phyloP scores from a whole-genome alignment of 2,113 vertebrate genomes.

The Mobula birostris region DNA sequence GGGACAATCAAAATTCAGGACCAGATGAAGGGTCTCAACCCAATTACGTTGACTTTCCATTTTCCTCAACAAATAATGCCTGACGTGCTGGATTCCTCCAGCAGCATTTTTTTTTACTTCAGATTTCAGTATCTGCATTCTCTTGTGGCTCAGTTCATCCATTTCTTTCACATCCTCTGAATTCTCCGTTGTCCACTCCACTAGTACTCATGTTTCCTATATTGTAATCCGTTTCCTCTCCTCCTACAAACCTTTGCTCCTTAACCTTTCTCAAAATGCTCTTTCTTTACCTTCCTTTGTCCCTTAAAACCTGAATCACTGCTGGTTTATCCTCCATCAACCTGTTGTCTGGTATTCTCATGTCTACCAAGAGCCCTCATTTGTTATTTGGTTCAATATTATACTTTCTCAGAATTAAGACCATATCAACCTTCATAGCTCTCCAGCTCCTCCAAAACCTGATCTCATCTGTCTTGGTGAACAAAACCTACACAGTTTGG shows the following conservation, averaged over 20 bases:
- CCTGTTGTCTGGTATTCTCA: background rate
- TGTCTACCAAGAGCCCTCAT: background rate
- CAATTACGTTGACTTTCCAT: no score
- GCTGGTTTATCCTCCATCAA: background rate
- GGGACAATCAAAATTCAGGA: no score
- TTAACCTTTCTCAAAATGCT: background rate
- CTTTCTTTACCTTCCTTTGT: background rate
- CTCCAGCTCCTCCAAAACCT: background rate
- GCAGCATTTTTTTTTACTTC: no score
- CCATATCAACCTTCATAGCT: background rate
- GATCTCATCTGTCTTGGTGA: background rate
- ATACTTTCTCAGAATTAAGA: background rate
- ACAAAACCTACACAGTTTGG: background rate
- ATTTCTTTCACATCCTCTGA: background rate
- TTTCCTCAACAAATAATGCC: no score
- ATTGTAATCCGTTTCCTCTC: background rate
- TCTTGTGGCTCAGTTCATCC: no score
- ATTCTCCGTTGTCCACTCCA: background rate
- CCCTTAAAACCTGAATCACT: background rate
- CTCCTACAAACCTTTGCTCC: background rate
- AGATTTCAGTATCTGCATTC: no score
- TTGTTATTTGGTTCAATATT: background rate
- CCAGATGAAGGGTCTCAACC: no score
- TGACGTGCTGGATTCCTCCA: no score
- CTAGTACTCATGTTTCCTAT: background rate